These are phyloP conservation scores for Cochlearius cochlearius DNA, from an alignment of 2,113 vertebrate species.

Conservation along the genomic window DNA sequence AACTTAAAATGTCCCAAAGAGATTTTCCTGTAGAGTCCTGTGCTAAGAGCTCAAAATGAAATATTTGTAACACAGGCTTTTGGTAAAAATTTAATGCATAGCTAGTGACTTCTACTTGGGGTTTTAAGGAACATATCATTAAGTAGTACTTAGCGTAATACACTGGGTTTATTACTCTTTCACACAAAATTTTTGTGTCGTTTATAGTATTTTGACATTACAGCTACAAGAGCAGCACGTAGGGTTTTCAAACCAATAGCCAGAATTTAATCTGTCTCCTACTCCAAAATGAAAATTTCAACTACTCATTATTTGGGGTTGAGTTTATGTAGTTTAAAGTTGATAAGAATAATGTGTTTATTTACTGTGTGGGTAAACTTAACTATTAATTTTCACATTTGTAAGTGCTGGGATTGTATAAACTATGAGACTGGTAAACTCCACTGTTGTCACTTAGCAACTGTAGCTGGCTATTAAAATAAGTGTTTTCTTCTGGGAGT, in stretches of 20 bases:
- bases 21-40: not conserved
- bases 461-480: not conserved
- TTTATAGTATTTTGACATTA: not conserved
- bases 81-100: not conserved
- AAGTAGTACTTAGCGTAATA: not conserved
- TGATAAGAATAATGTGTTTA: not conserved
- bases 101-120: not conserved
- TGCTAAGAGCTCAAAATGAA: not conserved
- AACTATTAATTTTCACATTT: slow-evolving; percentile 9
- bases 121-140: not conserved
- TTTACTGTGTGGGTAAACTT: not conserved
- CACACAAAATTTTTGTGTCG: not conserved
- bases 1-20: not conserved
- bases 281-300: not conserved
- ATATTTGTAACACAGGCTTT: not conserved
- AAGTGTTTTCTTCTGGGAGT: not conserved
- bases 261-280: not conserved
- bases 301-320: not conserved
- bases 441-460: not conserved
- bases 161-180: not conserved
- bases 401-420: not conserved
- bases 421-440: not conserved
- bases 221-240: not conserved
- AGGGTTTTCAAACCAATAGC: not conserved
- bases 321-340: not conserved